These are phyloP conservation scores for Invenusta paracnida DNA, from an alignment of 2,888 invertebrate species.

Conservation along the genomic window DNA sequence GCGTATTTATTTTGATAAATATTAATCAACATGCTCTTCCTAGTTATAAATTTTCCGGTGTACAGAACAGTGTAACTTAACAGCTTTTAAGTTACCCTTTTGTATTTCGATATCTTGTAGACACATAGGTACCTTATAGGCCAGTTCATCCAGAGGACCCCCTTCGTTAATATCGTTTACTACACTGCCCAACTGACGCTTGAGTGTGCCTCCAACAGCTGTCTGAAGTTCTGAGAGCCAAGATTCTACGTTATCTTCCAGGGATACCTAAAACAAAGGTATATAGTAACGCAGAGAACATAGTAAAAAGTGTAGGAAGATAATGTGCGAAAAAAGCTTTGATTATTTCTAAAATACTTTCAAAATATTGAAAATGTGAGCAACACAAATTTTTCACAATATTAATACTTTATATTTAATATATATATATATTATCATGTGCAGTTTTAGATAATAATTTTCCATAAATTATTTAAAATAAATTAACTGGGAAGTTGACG, in stretches of 20 bases:
- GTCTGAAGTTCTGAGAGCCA: slow-evolving; percentile 56
- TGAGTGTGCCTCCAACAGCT: slow-evolving; percentile 53
- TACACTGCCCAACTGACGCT: slow-evolving; percentile 51
- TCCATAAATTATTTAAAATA: too few species aligned
- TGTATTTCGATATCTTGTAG: neutral
- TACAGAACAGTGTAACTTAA: too few species aligned
- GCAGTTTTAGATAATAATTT: too few species aligned
- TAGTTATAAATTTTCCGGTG: too few species aligned
- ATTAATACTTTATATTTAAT: too few species aligned
- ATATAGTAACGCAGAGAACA: neutral
- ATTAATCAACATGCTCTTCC: too few species aligned
- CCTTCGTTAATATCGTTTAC: slow-evolving; percentile 54
- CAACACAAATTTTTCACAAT: neutral
- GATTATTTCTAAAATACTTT: neutral
- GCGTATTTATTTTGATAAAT: too few species aligned
- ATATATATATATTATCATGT: too few species aligned
- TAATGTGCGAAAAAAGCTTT: too few species aligned
- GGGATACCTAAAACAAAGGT: slow-evolving; percentile 52
- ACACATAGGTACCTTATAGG: slow-evolving; percentile 56
- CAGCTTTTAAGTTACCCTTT: neutral
- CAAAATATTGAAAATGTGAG: neutral
- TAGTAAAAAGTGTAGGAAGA: too few species aligned
- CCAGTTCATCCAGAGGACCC: slow-evolving; percentile 57
- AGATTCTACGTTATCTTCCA: slow-evolving; percentile 56
- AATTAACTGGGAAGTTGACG: too few species aligned